Base-by-base conservation (phyloP, 1,140 invertebrate genomes). In the Drosophila ananassae region DNA sequence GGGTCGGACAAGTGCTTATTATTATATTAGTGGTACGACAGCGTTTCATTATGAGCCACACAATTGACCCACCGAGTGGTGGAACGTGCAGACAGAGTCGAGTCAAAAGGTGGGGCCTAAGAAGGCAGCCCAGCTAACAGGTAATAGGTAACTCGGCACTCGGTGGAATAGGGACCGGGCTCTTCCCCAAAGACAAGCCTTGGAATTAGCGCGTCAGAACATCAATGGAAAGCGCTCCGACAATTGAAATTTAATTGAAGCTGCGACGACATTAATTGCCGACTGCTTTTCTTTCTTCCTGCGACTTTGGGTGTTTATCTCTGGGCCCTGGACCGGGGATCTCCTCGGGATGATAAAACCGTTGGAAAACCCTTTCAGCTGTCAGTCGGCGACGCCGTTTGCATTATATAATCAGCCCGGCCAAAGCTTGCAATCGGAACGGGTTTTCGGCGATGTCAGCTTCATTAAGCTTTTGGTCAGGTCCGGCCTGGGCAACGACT, bases 161-260 rank as follows among this genome's bases (percentile, higher is more conserved):
- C 21, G 21, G 21, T 4, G 9, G 4, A 47, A 21, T 10, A 47
- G 21, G 44, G 21, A 10, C 44, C 9, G 21, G 44, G 17, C 41
- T 44, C 41, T 10, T 10, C 39, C 44, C 44, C 21, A 22, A 21
- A 47, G 73, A 83, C 80, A 77, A 71, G 77, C 69, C 79, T 50
- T 66, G 59, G 57, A 75, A 85, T 85, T 82, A 78, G 69, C 71
- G 74, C 77, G 63, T 85, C 77, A 75, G 69, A 67, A 82, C 74
- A 72, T 87, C 78, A 75, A 85, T 85, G 77, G 41, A 75, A 10
- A 67, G 56, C 13, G 80, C 73, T 59, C 48, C 73, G 60, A 69
- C 73, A 84, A 85, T 84, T 77, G 81, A 85, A 78, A 87, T 78
- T 75, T 85, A 87, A 87, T 85, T 87, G 74, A 63, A 52, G 69